Conservation (phyloP, 64 coral and sea anemone species). For the Dendronephthya gigantea region DNA sequence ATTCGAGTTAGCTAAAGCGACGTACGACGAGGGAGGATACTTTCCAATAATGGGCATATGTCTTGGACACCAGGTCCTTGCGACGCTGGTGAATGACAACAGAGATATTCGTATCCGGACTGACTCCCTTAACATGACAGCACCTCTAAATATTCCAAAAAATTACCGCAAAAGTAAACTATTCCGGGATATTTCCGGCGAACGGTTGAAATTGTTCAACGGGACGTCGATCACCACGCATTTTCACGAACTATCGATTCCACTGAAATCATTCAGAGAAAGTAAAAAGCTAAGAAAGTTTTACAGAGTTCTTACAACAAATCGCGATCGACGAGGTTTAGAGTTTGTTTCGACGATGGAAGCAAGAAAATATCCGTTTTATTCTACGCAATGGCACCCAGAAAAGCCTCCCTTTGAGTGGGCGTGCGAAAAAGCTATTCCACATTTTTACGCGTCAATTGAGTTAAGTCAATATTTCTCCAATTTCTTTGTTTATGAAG, state of each 20-base stretch:
- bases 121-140: constrained; percentile 19
- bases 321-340: constrained; percentile 9
- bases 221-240: constrained; percentile 24
- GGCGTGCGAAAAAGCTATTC: constrained; percentile 7
- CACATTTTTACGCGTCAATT: not conserved
- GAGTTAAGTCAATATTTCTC: constrained; percentile 28
- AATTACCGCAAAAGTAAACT: constrained; percentile 29
- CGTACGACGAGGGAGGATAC: constrained; percentile 8
- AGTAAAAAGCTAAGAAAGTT: constrained; percentile 7
- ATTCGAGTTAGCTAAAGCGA: not conserved
- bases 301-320: constrained; percentile 28
- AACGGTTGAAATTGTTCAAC: not conserved
- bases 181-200: constrained; percentile 11
- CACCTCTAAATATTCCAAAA: constrained; percentile 27
- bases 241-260: constrained; percentile 22
- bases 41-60: constrained; percentile 43
- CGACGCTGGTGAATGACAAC: not conserved
- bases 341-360: constrained; percentile 45
- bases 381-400: constrained; percentile 43
- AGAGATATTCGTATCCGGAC: not conserved
- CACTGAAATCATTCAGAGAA: not conserved
- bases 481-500: constrained; percentile 34
- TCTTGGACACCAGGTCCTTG: no score
- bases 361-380: constrained; percentile 39
- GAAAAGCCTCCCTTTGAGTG: constrained; percentile 50